These are phyloP conservation scores for Cairina moschata DNA, from an alignment of 2,113 vertebrate species.

Conservation along the genomic window DNA sequence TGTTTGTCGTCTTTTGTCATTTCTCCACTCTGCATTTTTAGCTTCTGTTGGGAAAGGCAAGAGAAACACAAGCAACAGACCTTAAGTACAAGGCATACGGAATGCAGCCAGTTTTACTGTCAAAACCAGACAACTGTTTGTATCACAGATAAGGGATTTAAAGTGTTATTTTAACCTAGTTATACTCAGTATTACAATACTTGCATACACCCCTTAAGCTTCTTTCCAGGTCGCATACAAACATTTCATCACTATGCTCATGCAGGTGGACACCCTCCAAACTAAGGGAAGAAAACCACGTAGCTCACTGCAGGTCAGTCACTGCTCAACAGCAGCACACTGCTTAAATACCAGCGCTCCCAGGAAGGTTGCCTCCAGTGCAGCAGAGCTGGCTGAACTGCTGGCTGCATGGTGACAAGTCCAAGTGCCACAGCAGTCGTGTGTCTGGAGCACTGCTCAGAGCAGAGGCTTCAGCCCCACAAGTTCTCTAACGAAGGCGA, in stretches of 20 bases:
- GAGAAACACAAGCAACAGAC: neutral
- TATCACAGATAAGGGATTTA: neutral
- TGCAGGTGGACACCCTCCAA: neutral
- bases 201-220: neutral
- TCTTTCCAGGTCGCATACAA: neutral
- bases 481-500: neutral
- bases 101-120: neutral
- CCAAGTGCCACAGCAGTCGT: neutral
- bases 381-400: neutral
- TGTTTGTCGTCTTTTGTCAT: conserved; percentile 86
- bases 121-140: neutral
- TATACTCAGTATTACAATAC: neutral
- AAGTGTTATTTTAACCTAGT: neutral
- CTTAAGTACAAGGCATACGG: neutral
- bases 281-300: neutral
- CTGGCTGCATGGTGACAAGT: neutral
- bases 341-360: neutral
- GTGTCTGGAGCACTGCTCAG: neutral
- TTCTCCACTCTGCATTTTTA: conserved; percentile 91
- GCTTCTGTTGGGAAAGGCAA: conserved; percentile 79
- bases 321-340: neutral
- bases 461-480: neutral
- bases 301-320: neutral
- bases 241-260: neutral
- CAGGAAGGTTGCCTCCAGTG: rapidly evolving